phyloP scores from a whole-genome alignment of 2,113 vertebrate species.

The Deroptyus accipitrinus region DNA sequence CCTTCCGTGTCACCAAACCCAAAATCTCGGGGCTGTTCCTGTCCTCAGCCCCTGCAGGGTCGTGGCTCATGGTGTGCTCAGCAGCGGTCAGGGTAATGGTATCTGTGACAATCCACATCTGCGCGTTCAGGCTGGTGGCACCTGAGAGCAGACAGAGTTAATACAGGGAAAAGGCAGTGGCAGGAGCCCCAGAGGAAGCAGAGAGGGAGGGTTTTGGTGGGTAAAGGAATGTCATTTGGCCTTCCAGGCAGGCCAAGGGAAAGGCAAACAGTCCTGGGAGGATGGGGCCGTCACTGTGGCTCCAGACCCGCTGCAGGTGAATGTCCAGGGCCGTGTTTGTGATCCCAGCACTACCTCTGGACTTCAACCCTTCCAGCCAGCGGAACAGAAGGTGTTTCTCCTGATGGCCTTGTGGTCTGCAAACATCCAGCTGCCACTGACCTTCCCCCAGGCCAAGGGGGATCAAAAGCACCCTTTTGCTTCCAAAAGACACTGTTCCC shows the following conservation, averaged over 20 bases:
- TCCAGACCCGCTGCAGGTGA: rapidly evolving
- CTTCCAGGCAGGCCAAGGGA: not conserved
- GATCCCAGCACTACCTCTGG: slow-evolving; percentile 21
- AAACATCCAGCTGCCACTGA: not conserved
- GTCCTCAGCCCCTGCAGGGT: not conserved
- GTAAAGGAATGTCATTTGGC: not conserved
- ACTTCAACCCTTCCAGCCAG: slow-evolving; percentile 41
- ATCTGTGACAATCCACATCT: rapidly evolving
- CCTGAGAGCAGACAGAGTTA: not conserved
- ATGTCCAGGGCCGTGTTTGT: not conserved
- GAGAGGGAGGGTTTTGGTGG: not conserved
- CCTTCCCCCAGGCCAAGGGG: not conserved
- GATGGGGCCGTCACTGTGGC: rapidly evolving
- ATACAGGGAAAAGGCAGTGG: rapidly evolving
- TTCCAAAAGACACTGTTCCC: not conserved
- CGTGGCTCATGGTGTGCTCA: rapidly evolving
- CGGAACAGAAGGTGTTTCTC: slow-evolving; percentile 67
- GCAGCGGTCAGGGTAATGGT: rapidly evolving
- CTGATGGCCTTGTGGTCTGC: slow-evolving; percentile 13
- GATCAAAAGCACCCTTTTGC: not conserved
- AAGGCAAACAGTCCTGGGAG: not conserved
- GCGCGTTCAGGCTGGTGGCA: not conserved
- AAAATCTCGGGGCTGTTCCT: no score
- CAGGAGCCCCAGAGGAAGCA: not conserved
- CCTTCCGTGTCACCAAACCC: rapidly evolving